phyloP scores from a whole-genome alignment of 2,113 vertebrate species.

The Columba livia region DNA sequence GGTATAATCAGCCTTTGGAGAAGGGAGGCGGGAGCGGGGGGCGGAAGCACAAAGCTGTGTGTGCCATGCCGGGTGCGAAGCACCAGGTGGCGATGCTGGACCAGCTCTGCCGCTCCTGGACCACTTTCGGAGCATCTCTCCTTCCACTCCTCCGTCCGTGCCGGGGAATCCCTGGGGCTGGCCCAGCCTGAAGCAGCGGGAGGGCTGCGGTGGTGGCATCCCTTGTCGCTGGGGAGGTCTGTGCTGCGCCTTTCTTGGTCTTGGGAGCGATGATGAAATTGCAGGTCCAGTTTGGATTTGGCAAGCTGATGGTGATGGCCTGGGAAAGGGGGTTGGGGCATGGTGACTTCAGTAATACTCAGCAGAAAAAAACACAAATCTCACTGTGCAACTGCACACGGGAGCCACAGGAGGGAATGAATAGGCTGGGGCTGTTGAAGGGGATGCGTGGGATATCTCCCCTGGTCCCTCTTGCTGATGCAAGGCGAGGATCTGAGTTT shows the following conservation, averaged over 20 bases:
- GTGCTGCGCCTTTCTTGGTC: background rate
- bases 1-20: background rate
- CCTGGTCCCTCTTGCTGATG: background rate
- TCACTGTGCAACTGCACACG: fast-evolving
- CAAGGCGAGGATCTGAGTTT: background rate
- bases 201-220: background rate
- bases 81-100: constrained; percentile 50
- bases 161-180: too few relatives aligned
- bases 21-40: too few relatives aligned
- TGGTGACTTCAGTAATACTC: background rate
- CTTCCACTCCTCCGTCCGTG: background rate
- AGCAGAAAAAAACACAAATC: background rate
- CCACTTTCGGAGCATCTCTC: background rate
- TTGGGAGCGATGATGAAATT: background rate
- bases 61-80: background rate
- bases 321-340: background rate
- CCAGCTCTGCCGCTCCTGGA: background rate
- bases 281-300: background rate
- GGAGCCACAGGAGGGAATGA: background rate
- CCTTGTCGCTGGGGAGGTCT: background rate
- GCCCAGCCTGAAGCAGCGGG: background rate
- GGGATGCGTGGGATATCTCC: background rate
- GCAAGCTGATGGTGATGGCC: background rate
- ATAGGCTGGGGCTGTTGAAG: background rate
- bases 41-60: background rate